These are phyloP conservation scores for Euspilapteryx auroguttella DNA, from an alignment of 2,888 invertebrate species.

Conservation along the genomic window DNA sequence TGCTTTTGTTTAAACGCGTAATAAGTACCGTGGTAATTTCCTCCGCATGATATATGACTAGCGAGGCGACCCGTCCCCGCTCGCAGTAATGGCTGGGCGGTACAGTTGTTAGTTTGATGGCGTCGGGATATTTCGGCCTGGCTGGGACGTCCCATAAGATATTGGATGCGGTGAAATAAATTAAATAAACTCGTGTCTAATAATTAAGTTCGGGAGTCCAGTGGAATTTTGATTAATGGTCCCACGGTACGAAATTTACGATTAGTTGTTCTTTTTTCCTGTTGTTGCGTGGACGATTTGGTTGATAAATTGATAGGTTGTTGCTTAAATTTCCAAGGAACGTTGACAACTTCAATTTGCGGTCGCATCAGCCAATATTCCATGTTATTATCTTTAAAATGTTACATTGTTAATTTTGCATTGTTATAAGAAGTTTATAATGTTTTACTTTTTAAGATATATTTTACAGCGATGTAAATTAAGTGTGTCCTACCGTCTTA, in stretches of 20 bases:
- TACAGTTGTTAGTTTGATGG: constrained; percentile 10
- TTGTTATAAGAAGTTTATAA: too few relatives aligned
- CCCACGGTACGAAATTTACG: constrained; percentile 10
- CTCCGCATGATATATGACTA: constrained; percentile 12
- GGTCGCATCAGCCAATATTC: too few relatives aligned
- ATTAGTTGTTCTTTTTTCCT: constrained; percentile 6
- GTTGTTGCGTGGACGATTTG: not conserved
- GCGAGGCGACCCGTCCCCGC: constrained; percentile 15
- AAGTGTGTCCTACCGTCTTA: too few relatives aligned
- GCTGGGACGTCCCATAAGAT: constrained; percentile 18
- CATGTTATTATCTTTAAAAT: too few relatives aligned
- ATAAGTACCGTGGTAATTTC: constrained; percentile 25
- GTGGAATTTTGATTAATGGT: constrained; percentile 25
- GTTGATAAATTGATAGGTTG: not conserved
- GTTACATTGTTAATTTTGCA: too few relatives aligned
- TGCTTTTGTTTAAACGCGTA: constrained; percentile 23
- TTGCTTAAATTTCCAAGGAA: not conserved
- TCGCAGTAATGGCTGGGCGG: constrained; percentile 24
- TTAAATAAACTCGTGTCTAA: constrained; percentile 31
- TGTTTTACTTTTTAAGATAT: too few relatives aligned
- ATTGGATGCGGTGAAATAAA: constrained; percentile 21
- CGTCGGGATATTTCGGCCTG: constrained; percentile 15
- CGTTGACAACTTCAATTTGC: not conserved
- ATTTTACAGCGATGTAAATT: too few relatives aligned
- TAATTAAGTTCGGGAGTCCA: constrained; percentile 23